Evolutionary conservation across 2,888 invertebrate genomes (phyloP).

Genomic region (Melanotus villosus): DNA sequence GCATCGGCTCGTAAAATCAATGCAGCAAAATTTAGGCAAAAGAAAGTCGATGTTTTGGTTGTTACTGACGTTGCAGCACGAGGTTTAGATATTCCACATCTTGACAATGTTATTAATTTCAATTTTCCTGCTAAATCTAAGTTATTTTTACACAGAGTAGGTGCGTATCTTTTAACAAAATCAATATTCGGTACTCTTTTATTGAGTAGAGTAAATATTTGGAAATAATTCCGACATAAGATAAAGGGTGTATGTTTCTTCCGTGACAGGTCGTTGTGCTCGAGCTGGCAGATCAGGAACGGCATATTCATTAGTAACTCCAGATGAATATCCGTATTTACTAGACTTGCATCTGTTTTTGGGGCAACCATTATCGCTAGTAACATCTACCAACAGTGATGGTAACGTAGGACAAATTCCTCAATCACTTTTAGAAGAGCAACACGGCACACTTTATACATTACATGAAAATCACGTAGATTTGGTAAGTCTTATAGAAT

Average conservation of each 20-base stretch:
- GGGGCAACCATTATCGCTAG: slow-evolving; percentile 79
- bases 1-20: slow-evolving; percentile 95
- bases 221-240: no score
- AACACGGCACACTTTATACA: slow-evolving; percentile 81
- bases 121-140: slow-evolving; percentile 98
- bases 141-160: slow-evolving; percentile 98
- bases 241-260: background rate
- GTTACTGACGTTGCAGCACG: slow-evolving; percentile 99
- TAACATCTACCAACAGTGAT: slow-evolving; percentile 68
- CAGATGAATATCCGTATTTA: slow-evolving; percentile 93
- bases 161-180: slow-evolving; percentile 71
- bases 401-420: slow-evolving; percentile 87
- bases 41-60: slow-evolving; percentile 86
- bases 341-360: slow-evolving; percentile 96
- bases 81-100: slow-evolving; percentile 95
- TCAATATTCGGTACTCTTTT: no score
- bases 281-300: slow-evolving; percentile 93
- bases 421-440: slow-evolving; percentile 85
- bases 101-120: slow-evolving; percentile 97
- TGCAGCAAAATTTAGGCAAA: slow-evolving; percentile 88
- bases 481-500: slow-evolving; percentile 73
- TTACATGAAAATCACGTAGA: slow-evolving; percentile 83
- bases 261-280: slow-evolving; percentile 85
- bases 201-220: no score
- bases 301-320: slow-evolving; percentile 91